Evolutionary conservation across 2,888 invertebrate species (phyloP), one percentile per base, ranked within the genome.

Genomic region (Candidula unifasciata): DNA sequence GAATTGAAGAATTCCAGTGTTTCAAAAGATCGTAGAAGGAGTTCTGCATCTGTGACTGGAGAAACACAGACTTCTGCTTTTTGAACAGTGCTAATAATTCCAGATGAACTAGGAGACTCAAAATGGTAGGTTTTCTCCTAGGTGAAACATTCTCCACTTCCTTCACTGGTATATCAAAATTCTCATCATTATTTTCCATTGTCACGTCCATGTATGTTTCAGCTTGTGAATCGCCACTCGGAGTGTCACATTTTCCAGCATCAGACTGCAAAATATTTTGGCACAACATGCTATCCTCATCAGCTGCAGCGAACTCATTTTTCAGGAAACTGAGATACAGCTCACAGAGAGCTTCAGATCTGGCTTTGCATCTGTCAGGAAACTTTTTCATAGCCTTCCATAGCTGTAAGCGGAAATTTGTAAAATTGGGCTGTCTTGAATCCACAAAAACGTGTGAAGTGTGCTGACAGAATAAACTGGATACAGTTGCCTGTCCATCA

Each of bases 311-410:
- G 82, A 91, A 93, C 86, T 93, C 93, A 86, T 92, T 91, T 78
- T 73, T 74, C 24, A 86, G 54, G 57, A 86, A 81, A 27, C 69
- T 52, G 10, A 83, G 73, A 37, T 84, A 85, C 21, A 82, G 64
- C 3, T 77, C 33, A 60, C 82, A 82, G 16, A 82, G 78, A 18
- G 80, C 85, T 77, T 82, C 84, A n/a, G 97, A 97, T 93, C 96
- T 96, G 0, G 96, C 95, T 94, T 98, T 97, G 89, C 96, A 96
- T 21, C 97, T 94, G 87, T 96, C 95, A 5, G 96, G 95, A 92
- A 97, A 96, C 87, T 95, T 94, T 0, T 95, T 94, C 95, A 98
- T 96, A 35, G 96, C 95, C 93, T 96, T 96, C 96, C 97, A 96
- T n/a, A 98, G 93, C 80, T 97, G 94, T 88, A 96, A 95, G 88